Conservation (phyloP, 2,888 invertebrate genomes). For the Pocota personata region DNA sequence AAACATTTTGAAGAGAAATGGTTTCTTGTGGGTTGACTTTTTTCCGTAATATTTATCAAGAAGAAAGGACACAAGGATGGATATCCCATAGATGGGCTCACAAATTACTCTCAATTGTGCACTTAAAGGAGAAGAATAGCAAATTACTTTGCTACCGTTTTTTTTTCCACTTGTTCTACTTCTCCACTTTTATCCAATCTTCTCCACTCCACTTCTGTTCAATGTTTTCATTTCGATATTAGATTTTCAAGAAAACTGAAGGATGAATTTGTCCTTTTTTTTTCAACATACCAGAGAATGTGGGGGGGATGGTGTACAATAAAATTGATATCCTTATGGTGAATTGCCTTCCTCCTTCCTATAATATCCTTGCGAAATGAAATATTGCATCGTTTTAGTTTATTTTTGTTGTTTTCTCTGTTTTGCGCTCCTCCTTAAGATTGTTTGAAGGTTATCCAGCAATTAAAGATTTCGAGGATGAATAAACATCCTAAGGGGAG, state of each 20-base stretch:
- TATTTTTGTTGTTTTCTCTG: conserved; percentile 1
- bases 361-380: conserved; percentile 67
- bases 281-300: conserved; percentile 34
- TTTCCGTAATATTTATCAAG: conserved; percentile 58
- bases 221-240: conserved; percentile 68
- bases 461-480: conserved; percentile 60
- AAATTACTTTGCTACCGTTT: conserved; percentile 62
- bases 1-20: conserved; percentile 53
- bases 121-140: conserved; percentile 66
- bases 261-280: conserved; percentile 55
- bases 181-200: conserved; percentile 37
- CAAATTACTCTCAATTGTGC: conserved; percentile 73
- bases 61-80: conserved; percentile 15
- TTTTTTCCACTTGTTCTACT: conserved; percentile 2
- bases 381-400: conserved; percentile 64
- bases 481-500: conserved; percentile 58
- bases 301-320: conserved; percentile 26
- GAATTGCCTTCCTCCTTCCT: conserved; percentile 51
- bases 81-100: conserved; percentile 53
- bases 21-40: conserved; percentile 62
- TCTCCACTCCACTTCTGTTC: conserved; percentile 13
- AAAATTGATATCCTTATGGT: conserved; percentile 67
- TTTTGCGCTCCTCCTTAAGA: not conserved
- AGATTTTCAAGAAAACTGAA: conserved; percentile 60
- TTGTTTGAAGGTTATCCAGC: conserved; percentile 59